Evolutionary conservation across 1,140 invertebrate genomes (phyloP), one percentile per base, ranked within the genome.

Genomic region (Diplogasteroides magnus): DNA sequence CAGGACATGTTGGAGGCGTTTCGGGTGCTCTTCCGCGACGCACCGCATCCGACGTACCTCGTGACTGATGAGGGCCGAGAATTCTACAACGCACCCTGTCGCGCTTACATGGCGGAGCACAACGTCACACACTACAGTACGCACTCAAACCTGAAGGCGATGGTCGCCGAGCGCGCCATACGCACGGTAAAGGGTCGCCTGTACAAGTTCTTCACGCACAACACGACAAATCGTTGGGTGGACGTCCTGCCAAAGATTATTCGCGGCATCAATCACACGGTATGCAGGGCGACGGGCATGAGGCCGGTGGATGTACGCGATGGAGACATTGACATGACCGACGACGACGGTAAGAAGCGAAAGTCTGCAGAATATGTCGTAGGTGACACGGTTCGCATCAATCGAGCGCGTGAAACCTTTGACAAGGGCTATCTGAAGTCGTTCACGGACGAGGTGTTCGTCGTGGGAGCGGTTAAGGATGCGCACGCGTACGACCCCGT

Each of bases 161-260:
- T 15, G 15, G 2, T 27, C 14, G 62, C 37, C 11, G 62, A 64
- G n/a, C 62, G 62, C n/a, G 28, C 15, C 15, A 64, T 31, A 15
- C 62, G 62, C n/a, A 64, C 62, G 28, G n/a, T 64, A 11, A 64
- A 64, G 29, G 28, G 15, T 25, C 62, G 62, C 2, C 28, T 64
- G 37, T 64, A 27, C 37, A 28, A 37, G 28, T 11, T n/a, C 19
- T 13, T 64, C 19, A 64, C 62, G 2, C 28, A 28, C 28, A 31
- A 25, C 6, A 27, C 2, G 2, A 64, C 62, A 13, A 3, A 13
- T 11, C 28, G 28, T 27, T 64, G 62, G 62, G 11, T 31, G 2
- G 23, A 26, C 28, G 28, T 27, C 15, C 29, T 64, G 11, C n/a
- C 28, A 11, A 37, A 64, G 14, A 64, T 64, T 13, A 31, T 31